A percentile compares a stretch with the other conserved stretches of the same genome.
These are phyloP conservation scores for Spodoptera picta DNA, from an alignment of 2,888 invertebrate species.

Conservation along the genomic window DNA sequence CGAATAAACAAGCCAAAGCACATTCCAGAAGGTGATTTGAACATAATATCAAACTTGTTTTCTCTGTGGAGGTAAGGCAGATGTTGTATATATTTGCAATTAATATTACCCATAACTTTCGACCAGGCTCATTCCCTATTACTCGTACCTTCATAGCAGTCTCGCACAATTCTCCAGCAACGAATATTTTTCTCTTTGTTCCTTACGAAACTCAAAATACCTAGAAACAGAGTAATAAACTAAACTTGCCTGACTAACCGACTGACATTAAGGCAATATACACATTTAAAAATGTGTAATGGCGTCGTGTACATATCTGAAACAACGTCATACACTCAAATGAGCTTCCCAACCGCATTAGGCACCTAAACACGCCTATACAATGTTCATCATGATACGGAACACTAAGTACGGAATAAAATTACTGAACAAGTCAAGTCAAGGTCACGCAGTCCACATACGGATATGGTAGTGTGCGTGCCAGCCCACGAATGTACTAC, in stretches of 20 bases:
- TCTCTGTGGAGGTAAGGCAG: no score
- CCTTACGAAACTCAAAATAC: background rate
- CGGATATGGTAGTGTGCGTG: constrained; percentile 79
- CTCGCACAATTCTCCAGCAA: no score
- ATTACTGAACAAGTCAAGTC: constrained; percentile 75
- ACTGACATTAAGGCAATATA: constrained; percentile 10
- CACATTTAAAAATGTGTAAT: constrained; percentile 31
- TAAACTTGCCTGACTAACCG: constrained; percentile 4
- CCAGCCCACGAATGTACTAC: constrained; percentile 65
- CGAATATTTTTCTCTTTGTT: no score
- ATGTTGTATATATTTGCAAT: no score
- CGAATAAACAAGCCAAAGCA: no score
- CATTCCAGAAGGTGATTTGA: background rate
- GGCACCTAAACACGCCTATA: constrained; percentile 65
- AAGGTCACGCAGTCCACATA: constrained; percentile 74
- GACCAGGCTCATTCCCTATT: no score
- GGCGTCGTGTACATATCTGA: constrained; percentile 32
- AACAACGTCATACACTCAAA: constrained; percentile 44
- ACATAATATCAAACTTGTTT: no score
- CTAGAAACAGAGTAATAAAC: constrained; percentile 8
- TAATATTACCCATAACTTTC: no score
- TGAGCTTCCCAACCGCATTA: constrained; percentile 54
- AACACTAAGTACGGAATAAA: constrained; percentile 81
- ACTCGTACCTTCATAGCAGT: no score
- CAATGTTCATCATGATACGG: constrained; percentile 79